Percentiles rank a stretch among this genome's conserved stretches.
These are phyloP conservation scores for Sebastes paucispinis DNA, from an alignment of 2,797 vertebrate species.

Conservation along the genomic window DNA sequence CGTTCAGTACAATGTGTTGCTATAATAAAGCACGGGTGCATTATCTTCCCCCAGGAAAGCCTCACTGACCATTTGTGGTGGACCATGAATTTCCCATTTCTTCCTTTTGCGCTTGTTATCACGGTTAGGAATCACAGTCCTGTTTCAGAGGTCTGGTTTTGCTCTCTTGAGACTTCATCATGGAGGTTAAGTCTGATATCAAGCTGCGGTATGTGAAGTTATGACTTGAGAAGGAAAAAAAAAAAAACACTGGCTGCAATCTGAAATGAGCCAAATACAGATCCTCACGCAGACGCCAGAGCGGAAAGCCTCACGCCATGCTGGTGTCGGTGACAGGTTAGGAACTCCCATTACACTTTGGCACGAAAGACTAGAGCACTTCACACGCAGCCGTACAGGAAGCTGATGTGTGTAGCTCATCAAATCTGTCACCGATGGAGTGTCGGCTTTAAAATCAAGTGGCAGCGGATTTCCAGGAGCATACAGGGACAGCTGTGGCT, in stretches of 20 bases:
- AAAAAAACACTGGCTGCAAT: conserved; percentile 39
- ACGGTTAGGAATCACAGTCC: conserved; percentile 27
- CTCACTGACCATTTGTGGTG: conserved; percentile 35
- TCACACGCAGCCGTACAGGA: conserved; percentile 71
- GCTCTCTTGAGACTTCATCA: conserved; percentile 47
- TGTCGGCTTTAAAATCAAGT: conserved; percentile 64
- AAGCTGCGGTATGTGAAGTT: conserved; percentile 37
- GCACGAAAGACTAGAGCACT: conserved; percentile 64
- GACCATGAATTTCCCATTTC: conserved; percentile 24
- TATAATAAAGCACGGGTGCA: conserved; percentile 28
- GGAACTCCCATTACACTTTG: conserved; percentile 67
- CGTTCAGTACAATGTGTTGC: conserved; percentile 7
- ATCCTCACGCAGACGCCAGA: conserved; percentile 44
- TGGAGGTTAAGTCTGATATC: conserved; percentile 43
- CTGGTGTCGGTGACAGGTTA: conserved; percentile 66
- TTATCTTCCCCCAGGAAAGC: conserved; percentile 34
- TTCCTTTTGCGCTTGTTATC: conserved; percentile 53
- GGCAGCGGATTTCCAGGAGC: conserved; percentile 54
- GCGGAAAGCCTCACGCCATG: conserved; percentile 57
- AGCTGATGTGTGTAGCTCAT: conserved; percentile 67
- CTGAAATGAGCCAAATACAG: conserved; percentile 57
- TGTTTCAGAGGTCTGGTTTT: conserved; percentile 30
- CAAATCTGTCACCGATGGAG: conserved; percentile 62
- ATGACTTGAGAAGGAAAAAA: conserved; percentile 32
- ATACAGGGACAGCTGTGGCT: conserved; percentile 56